phyloP scores from a whole-genome alignment of 2,888 invertebrate genomes.

The Parnassius glacialis region DNA sequence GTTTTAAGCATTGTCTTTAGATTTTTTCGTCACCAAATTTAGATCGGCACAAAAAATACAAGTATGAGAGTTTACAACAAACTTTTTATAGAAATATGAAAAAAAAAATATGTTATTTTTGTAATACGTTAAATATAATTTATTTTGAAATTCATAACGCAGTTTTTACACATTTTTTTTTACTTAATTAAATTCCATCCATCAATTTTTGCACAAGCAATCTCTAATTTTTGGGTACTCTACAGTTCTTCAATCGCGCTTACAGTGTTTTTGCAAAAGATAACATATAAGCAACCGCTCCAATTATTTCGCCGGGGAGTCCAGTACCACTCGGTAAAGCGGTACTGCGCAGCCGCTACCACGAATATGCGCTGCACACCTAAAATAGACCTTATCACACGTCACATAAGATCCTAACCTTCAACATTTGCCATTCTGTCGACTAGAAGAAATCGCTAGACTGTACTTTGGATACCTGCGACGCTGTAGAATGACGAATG shows the following conservation, averaged over 20 bases:
- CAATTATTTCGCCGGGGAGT: constrained; percentile 42
- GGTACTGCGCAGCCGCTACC: constrained; percentile 52
- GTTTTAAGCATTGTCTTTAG: no score
- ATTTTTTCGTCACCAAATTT: no score
- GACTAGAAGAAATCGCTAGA: constrained; percentile 71
- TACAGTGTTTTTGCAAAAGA: constrained; percentile 40
- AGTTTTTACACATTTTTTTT: no score
- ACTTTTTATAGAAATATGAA: no score
- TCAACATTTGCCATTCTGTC: constrained; percentile 76
- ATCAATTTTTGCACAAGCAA: neutral
- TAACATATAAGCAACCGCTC: constrained; percentile 42
- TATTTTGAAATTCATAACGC: no score
- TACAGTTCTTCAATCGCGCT: constrained; percentile 45
- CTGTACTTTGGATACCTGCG: constrained; percentile 49
- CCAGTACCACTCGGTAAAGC: constrained; percentile 58
- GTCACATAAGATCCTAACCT: constrained; percentile 48
- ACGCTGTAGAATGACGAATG: constrained; percentile 67
- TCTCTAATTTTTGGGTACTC: constrained; percentile 32
- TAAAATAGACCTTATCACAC: constrained; percentile 47
- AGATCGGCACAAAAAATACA: no score
- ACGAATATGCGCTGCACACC: constrained; percentile 51
- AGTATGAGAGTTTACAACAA: no score
- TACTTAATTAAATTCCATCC: no score
- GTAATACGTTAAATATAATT: no score
- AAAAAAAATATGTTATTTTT: no score